Conservation (phyloP, 1,140 invertebrate species). For the Lordiphosa stackelbergi region DNA sequence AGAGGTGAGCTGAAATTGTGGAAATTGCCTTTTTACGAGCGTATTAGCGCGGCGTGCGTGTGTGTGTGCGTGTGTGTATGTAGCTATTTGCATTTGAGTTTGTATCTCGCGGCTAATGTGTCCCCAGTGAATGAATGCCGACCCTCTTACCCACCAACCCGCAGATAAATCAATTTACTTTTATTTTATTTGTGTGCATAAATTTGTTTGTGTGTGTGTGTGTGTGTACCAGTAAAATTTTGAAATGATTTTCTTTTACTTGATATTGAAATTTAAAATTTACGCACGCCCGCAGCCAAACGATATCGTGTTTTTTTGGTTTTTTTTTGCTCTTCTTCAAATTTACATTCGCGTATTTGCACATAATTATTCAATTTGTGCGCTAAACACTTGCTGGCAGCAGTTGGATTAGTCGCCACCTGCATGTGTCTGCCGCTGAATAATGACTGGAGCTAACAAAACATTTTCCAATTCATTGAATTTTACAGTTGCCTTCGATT, state of each 20-base stretch:
- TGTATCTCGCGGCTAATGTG: slow-evolving; percentile 57
- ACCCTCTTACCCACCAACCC: slow-evolving; percentile 30
- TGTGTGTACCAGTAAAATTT: slow-evolving; percentile 28
- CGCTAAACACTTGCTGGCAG: slow-evolving; percentile 21
- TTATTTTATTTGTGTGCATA: slow-evolving; percentile 73
- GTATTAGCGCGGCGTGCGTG: slow-evolving; percentile 55
- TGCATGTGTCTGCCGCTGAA: slow-evolving; percentile 47
- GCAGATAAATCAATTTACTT: slow-evolving; percentile 74
- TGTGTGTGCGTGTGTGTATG: slow-evolving; percentile 16
- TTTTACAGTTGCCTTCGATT: slow-evolving; percentile 65
- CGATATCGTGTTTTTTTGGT: slow-evolving; percentile 2
- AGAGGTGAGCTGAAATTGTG: slow-evolving; percentile 58
- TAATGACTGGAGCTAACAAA: slow-evolving; percentile 68
- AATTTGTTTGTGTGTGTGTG: slow-evolving; percentile 40
- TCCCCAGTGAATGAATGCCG: slow-evolving; percentile 61
- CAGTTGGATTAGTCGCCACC: slow-evolving; percentile 31
- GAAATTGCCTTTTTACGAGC: slow-evolving; percentile 76
- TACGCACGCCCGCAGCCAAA: slow-evolving; percentile 26
- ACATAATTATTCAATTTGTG: slow-evolving; percentile 68
- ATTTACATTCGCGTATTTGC: slow-evolving; percentile 33
- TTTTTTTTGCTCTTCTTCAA: slow-evolving; percentile 13
- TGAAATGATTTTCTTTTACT: slow-evolving; percentile 48
- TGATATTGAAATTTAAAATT: slow-evolving; percentile 35
- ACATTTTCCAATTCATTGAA: slow-evolving; percentile 77
- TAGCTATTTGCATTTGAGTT: slow-evolving; percentile 54